These are phyloP conservation scores for Pristionchus arcanus DNA, from an alignment of 2,888 invertebrate species.

Conservation along the genomic window DNA sequence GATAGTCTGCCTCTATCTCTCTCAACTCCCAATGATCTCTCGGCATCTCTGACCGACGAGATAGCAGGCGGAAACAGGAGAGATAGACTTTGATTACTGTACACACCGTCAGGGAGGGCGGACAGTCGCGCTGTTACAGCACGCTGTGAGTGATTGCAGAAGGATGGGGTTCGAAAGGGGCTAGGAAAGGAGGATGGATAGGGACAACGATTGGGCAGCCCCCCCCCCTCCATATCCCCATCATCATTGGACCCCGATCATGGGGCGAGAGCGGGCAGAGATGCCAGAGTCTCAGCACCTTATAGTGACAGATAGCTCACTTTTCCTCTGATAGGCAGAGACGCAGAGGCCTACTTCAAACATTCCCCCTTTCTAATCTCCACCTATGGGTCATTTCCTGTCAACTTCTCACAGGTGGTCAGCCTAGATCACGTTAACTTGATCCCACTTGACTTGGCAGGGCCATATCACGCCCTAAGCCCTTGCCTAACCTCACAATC, in stretches of 20 bases:
- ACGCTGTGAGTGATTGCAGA: not conserved
- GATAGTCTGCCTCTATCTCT: too few relatives aligned
- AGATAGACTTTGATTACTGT: not conserved
- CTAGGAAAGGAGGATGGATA: constrained; percentile 1
- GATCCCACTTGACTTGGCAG: not conserved
- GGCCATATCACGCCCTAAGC: not conserved
- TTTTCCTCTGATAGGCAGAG: not conserved
- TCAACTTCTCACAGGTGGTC: not conserved
- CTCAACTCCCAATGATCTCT: too few relatives aligned
- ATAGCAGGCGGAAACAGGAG: not conserved
- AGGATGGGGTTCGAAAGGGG: not conserved
- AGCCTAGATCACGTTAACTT: not conserved
- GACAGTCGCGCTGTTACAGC: constrained; percentile 43
- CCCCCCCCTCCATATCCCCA: not conserved
- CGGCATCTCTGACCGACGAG: not conserved
- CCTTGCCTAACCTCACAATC: not conserved
- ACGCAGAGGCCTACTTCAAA: not conserved
- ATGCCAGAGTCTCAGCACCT: not conserved
- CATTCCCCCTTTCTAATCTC: not conserved
- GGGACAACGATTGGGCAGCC: not conserved
- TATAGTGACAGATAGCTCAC: not conserved
- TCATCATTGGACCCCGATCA: constrained; percentile 8
- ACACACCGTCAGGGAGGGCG: not conserved
- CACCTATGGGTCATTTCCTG: not conserved
- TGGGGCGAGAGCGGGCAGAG: not conserved